Percentiles rank a stretch among this genome's conserved stretches.
Conservation (phyloP, 2,113 vertebrate species). For the Variabilichromis moorii region DNA sequence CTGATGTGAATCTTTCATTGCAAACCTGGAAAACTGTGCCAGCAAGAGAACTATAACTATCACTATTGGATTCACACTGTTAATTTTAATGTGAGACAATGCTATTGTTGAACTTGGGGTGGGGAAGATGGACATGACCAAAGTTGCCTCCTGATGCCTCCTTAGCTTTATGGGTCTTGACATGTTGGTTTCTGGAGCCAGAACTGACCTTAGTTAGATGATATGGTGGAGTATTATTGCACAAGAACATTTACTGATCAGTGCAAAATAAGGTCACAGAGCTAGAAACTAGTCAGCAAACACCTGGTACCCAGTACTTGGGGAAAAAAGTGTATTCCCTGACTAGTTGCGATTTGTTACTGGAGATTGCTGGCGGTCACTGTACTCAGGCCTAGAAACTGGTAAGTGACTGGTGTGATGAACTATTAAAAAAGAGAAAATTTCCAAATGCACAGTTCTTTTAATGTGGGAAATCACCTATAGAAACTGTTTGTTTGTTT, state of each 20-base stretch:
- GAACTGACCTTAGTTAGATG: background rate
- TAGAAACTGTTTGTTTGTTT: background rate
- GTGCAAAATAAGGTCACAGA: background rate
- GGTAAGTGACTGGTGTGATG: background rate
- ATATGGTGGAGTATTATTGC: background rate
- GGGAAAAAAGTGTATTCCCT: background rate
- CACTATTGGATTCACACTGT: background rate
- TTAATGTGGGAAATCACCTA: background rate
- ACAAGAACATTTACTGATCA: background rate
- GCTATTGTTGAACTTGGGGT: background rate
- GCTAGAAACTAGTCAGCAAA: background rate
- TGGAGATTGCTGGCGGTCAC: background rate
- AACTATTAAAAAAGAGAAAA: background rate
- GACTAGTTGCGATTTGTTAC: background rate
- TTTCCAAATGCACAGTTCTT: background rate
- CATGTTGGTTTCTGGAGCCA: background rate
- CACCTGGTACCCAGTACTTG: background rate
- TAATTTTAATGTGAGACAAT: background rate
- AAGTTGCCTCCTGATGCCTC: background rate
- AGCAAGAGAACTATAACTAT: fast-evolving
- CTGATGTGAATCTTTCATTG: background rate
- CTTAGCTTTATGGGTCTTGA: background rate
- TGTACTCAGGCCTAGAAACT: background rate
- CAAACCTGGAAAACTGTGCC: background rate
- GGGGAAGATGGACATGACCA: background rate